Conservation (phyloP, 2,113 vertebrate species). For the Thryonomys swinderianus region DNA sequence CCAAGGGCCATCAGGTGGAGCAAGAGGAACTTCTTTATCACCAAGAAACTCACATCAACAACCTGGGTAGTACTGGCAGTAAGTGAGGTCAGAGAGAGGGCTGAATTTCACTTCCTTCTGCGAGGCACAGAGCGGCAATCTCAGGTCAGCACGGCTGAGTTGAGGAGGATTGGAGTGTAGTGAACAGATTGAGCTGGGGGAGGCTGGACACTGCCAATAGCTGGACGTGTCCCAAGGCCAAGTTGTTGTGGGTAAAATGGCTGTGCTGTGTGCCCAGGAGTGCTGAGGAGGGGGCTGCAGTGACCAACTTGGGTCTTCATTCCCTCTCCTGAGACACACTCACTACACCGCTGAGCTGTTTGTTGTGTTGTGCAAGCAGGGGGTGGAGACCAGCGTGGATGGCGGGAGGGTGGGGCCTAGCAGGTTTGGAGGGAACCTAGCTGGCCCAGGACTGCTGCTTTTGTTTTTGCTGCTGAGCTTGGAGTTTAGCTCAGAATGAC, state of each 20-base stretch:
- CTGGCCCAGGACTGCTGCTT: conserved; percentile 57
- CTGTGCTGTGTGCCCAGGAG: not conserved
- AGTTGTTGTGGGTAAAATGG: conserved; percentile 25
- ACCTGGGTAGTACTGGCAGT: conserved; percentile 26
- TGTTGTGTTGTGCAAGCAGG: conserved; percentile 80
- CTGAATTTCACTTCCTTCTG: conserved; percentile 80
- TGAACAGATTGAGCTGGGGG: not conserved
- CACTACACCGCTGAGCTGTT: conserved; percentile 72
- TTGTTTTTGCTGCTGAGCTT: conserved; percentile 70
- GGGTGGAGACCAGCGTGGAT: conserved; percentile 70
- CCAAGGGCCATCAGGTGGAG: conserved; percentile 62
- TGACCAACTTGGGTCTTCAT: conserved; percentile 62
- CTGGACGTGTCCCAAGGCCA: not conserved
- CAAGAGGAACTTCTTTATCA: conserved; percentile 70
- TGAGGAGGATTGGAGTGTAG: not conserved
- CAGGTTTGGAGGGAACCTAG: conserved; percentile 79
- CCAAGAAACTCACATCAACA: conserved; percentile 59
- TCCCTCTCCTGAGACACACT: conserved; percentile 62
- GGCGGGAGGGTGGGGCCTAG: conserved; percentile 73
- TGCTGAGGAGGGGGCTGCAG: conserved; percentile 28
- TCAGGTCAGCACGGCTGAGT: conserved; percentile 42
- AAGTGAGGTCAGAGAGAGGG: conserved; percentile 67
- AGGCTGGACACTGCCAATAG: not conserved
- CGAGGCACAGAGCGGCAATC: conserved; percentile 19
- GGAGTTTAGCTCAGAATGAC: conserved; percentile 37